Base-by-base conservation (phyloP, 2,113 vertebrate species). In the Clarias magur region DNA sequence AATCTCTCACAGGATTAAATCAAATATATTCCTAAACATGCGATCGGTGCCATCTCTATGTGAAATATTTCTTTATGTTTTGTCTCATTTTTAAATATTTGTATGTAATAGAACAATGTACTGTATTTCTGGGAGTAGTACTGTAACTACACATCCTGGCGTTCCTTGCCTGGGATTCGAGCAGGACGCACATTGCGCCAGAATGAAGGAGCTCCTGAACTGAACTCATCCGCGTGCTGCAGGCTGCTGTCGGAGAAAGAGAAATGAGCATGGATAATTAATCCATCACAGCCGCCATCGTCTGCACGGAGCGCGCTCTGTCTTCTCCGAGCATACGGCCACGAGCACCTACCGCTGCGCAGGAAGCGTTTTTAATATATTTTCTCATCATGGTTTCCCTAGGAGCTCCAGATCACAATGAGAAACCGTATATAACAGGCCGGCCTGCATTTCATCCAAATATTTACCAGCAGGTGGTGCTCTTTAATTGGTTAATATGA, bases 231-330 rank as follows among this genome's bases (percentile, higher is more conserved):
- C 53, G 65, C 56, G 42, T 68, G 25, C 19, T 53, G 25, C 27
- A 19, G 42, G 25, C 30, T 42, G 30, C 59, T 48, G 38, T 54
- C 7, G 2, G n/a, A 34, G 78, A 34, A 53, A 78, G 53, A 56
- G 81, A 56, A 76, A 63, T 19, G 34, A 48, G 34, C 83, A 42
- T 25, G 72, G 34, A 42, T 53, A 70, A 83, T 57, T 82, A 83
- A 88, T 88, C 84, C 62, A 57, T 78, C 54, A 60, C 88, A 83
- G 88, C 88, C 86, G 84, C 42, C 62, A 63, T 82, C 82, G 59
- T 42, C 42, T 23, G 48, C 53, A n/a, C 48, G 4, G 27, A 59
- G 23, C 79, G 0, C 15, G 19, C 38, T 78, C 25, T 25, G 42
- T 53, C 75, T 54, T 56, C 42, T 56, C 48, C 11, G 23, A 30